phyloP scores from a whole-genome alignment of 1,140 invertebrate genomes.

The Asobara japonica region DNA sequence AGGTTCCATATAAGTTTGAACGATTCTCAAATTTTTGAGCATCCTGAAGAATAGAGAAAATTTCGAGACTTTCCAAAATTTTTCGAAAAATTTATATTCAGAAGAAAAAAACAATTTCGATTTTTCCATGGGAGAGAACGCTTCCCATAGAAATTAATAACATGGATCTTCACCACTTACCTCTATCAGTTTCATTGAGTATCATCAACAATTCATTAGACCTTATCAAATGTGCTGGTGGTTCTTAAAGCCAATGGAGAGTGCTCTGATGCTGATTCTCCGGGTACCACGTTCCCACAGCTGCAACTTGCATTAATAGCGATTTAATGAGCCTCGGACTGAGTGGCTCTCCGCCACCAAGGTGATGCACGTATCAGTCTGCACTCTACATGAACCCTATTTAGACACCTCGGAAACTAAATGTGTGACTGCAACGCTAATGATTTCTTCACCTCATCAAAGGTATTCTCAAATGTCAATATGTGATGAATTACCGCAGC shows the following conservation, averaged over 20 bases:
- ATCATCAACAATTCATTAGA: background rate
- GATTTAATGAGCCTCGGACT: slow-evolving; percentile 42
- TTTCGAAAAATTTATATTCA: too few species aligned
- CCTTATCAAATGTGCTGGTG: background rate
- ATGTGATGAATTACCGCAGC: background rate
- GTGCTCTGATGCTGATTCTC: background rate
- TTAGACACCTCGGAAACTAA: slow-evolving; percentile 21
- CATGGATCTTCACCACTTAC: background rate
- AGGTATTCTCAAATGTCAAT: background rate
- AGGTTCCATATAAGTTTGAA: too few species aligned
- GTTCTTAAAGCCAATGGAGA: background rate
- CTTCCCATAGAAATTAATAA: background rate
- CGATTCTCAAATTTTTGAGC: too few species aligned
- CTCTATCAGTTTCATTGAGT: background rate
- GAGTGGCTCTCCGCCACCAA: slow-evolving; percentile 24
- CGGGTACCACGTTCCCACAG: slow-evolving; percentile 10
- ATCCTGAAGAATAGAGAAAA: too few species aligned
- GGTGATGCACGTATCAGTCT: background rate
- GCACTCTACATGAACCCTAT: background rate
- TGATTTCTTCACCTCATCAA: slow-evolving; percentile 8
- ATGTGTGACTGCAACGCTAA: slow-evolving; percentile 26
- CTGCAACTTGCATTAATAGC: slow-evolving; percentile 22
- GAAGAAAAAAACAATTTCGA: background rate
- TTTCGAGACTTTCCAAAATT: too few species aligned
- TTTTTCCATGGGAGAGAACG: background rate